Evolutionary conservation across 2,113 vertebrate species (phyloP), one percentile per base, ranked within the genome.

Genomic region (Scalopus aquaticus): DNA sequence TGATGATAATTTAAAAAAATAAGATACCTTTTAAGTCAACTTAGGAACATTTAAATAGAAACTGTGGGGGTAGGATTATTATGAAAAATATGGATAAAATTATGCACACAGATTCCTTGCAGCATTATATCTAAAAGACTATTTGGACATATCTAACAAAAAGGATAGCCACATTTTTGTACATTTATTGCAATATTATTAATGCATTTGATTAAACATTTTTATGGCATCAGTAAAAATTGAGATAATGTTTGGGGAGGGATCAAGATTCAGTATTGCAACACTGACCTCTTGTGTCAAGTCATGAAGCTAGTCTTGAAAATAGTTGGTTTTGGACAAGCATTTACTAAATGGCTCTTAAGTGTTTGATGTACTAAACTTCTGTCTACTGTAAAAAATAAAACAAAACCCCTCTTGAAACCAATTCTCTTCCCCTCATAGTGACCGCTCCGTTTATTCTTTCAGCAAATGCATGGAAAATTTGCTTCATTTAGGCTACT

Each of bases 11-110:
- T 90, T n/a, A 64, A 77, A 37, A 72, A 58, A 93, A 86, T 86
- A 54, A 93, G 51, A 54, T 54, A 54, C 17, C 17, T 17, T 54
- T 54, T 54, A 13, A 17, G 4, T 20, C 20, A 20, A 54, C 15
- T 54, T 54, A 54, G 51, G 54, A 91, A 65, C 42, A 88, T 91
- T 94, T 78, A 83, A 56, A 35, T 58, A 91, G 67, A 58, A 85
- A 42, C 62, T 44, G 9, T 26, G 28, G 46, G 60, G 3, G 46
- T 65, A 62, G 42, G 22, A 30, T 67, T 51, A 12, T 78, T 32
- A 10, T 72, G 30, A 92, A 82, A 87, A 74, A 58, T 54, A 54
- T 54, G 51, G 51, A 2, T 54, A 54, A 54, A 49, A 49, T 49
- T 49, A 12, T 49, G 44, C 44, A 44, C 44, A 44, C 5, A 44